Percentiles rank a stretch among this genome's conserved stretches.
Evolutionary conservation across 2,113 vertebrate genomes (phyloP).

Genomic region (Phylloscopus trochiloides): DNA sequence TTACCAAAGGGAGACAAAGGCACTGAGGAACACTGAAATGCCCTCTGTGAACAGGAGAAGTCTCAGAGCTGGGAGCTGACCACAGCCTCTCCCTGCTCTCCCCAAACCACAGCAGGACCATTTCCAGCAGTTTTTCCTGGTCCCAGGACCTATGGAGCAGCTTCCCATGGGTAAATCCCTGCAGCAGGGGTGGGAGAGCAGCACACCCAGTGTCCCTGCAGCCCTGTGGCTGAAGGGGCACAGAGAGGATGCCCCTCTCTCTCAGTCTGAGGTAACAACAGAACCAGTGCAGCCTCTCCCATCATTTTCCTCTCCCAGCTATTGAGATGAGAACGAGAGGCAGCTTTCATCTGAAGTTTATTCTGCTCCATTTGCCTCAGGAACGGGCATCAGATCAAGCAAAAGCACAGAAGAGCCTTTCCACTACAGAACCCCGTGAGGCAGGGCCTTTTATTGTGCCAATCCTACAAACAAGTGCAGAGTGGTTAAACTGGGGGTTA

Average conservation of each 20-base stretch:
- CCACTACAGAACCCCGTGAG: neutral
- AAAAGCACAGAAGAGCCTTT: neutral
- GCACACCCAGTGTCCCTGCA: accelerated
- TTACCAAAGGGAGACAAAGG: neutral
- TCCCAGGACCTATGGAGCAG: neutral
- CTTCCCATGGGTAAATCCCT: neutral
- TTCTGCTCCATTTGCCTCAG: neutral
- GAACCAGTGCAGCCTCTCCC: neutral
- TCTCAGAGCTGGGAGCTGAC: neutral
- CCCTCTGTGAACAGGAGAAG: neutral
- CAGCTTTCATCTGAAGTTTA: neutral
- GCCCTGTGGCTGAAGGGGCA: neutral
- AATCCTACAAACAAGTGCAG: neutral
- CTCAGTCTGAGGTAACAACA: neutral
- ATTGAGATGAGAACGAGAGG: neutral
- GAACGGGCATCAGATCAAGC: neutral
- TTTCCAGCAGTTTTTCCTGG: neutral
- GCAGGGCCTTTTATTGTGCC: neutral
- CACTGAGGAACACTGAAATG: accelerated
- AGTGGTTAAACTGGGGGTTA: neutral
- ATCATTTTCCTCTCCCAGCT: neutral
- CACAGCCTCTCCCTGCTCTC: neutral
- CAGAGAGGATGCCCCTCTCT: neutral
- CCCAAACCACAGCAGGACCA: neutral
- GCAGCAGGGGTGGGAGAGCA: neutral